These are phyloP conservation scores for Pseudochaenichthys georgianus DNA, from an alignment of 2,797 vertebrate species.

Conservation along the genomic window DNA sequence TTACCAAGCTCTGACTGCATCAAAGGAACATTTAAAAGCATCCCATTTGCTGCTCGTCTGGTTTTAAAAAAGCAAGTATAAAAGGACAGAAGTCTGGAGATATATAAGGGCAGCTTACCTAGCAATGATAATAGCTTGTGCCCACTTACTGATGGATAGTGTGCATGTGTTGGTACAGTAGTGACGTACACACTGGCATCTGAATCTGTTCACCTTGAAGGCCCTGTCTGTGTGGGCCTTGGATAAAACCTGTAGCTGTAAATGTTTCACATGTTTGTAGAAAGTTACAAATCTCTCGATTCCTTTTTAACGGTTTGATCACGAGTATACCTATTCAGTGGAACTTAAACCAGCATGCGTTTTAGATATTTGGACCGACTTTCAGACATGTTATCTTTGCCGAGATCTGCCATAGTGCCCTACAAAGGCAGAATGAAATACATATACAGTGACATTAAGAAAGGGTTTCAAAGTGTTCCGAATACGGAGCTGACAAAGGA, in stretches of 20 bases:
- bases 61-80: no score
- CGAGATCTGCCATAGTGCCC: constrained; percentile 30
- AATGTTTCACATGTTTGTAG: constrained; percentile 28
- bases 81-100: no score
- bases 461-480: not conserved
- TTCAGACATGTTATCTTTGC: constrained; percentile 23
- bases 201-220: constrained; percentile 52
- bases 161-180: constrained; percentile 62
- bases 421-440: constrained; percentile 21
- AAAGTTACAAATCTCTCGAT: constrained; percentile 11
- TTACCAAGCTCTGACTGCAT: no score
- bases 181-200: constrained; percentile 65
- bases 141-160: constrained; percentile 36
- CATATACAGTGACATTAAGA: not conserved
- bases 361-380: constrained; percentile 24
- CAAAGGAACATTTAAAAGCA: no score
- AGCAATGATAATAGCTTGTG: constrained; percentile 16
- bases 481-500: not conserved
- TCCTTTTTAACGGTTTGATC: constrained; percentile 14
- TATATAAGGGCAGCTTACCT: no score
- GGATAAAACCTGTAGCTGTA: constrained; percentile 35
- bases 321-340: not conserved
- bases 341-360: constrained; percentile 16
- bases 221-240: constrained; percentile 54
- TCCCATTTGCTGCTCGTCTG: no score